These are phyloP conservation scores for Trididemnum miniatum DNA, from an alignment of 23 tunicate species.

Conservation along the genomic window DNA sequence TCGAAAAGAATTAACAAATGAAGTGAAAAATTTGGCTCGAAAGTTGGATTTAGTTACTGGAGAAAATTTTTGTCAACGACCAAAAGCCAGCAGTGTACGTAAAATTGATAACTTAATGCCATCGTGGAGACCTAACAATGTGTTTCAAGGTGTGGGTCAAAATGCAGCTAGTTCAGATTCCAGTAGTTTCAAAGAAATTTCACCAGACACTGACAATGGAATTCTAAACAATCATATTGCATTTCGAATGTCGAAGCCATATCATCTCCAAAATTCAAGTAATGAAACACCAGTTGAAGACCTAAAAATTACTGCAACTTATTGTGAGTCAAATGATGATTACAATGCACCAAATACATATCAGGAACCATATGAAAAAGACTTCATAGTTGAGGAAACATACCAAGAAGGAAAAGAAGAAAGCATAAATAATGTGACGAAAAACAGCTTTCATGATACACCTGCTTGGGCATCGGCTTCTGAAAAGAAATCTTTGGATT, in stretches of 20 bases:
- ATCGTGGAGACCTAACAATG: not conserved
- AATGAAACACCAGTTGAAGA: too few species aligned
- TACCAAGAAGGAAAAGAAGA: too few species aligned
- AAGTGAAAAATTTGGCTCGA: conserved; percentile 5
- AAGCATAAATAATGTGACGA: too few species aligned
- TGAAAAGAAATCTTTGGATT: not conserved
- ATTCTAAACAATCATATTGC: conserved; percentile 26
- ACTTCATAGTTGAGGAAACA: not conserved
- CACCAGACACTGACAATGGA: not conserved
- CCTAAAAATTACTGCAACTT: too few species aligned
- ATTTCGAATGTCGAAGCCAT: conserved; percentile 3
- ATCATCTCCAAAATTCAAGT: too few species aligned
- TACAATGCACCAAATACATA: not conserved
- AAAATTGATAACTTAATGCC: not conserved
- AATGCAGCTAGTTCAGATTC: not conserved
- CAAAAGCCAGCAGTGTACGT: not conserved
- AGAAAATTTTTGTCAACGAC: not conserved
- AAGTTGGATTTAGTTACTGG: not conserved
- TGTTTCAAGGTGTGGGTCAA: not conserved
- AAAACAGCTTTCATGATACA: too few species aligned
- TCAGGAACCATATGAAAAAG: not conserved
- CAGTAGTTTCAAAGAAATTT: not conserved
- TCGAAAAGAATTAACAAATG: conserved; percentile 23
- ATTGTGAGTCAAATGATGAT: too few species aligned
- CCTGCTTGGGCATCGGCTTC: not conserved